Conservation (phyloP, 2,888 invertebrate genomes). For the Tuta absoluta region DNA sequence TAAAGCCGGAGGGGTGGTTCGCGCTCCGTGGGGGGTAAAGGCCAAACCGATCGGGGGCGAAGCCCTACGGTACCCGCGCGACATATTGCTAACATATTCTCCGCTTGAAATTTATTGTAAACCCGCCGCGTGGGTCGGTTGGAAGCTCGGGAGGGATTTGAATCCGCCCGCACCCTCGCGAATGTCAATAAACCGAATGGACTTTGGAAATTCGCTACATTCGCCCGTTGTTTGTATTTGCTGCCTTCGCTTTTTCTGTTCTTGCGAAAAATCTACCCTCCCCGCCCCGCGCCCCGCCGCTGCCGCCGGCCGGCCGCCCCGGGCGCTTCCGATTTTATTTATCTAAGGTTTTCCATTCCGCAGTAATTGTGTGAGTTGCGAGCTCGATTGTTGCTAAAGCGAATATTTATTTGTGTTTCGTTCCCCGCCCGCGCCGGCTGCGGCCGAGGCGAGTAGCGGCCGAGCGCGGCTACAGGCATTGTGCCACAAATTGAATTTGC, state of each 20-base stretch:
- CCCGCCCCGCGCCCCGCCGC: conserved; percentile 30
- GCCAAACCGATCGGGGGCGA: conserved; percentile 26
- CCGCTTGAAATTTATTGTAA: conserved; percentile 78
- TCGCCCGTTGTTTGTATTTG: conserved; percentile 73
- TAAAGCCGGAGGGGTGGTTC: conserved; percentile 41
- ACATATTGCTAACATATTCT: conserved; percentile 79
- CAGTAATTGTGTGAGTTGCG: conserved; percentile 77
- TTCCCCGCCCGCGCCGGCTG: conserved; percentile 50
- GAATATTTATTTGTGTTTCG: conserved; percentile 78
- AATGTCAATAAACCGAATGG: conserved; percentile 77
- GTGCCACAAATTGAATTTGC: conserved; percentile 76
- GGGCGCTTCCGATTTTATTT: conserved; percentile 76
- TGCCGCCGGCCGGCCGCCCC: conserved; percentile 34
- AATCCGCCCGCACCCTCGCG: conserved; percentile 51
- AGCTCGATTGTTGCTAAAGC: conserved; percentile 76
- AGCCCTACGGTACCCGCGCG: conserved; percentile 40
- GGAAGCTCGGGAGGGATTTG: conserved; percentile 53
- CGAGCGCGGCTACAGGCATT: conserved; percentile 46
- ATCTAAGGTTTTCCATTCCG: conserved; percentile 78
- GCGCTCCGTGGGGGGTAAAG: conserved; percentile 43
- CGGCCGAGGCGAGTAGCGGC: conserved; percentile 29
- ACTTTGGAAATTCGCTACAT: conserved; percentile 78
- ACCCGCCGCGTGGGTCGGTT: conserved; percentile 59
- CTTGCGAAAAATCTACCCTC: conserved; percentile 54
- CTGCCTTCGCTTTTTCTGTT: conserved; percentile 69